Conservation (phyloP, 1,140 invertebrate genomes). For the Scaptomyza pallida region DNA sequence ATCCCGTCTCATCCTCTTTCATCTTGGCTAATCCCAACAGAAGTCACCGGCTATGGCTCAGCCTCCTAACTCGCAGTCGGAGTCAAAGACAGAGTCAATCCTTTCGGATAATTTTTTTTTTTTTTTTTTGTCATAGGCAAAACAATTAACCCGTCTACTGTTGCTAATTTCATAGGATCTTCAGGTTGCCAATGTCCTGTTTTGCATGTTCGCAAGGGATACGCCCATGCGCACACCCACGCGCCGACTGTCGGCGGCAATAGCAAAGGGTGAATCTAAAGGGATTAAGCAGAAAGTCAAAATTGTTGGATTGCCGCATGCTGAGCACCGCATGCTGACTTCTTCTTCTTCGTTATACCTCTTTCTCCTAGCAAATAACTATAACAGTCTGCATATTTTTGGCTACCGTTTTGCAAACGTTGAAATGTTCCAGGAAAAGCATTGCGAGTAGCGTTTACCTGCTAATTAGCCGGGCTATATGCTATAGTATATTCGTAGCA, state of each 20-base stretch:
- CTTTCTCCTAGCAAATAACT: background rate
- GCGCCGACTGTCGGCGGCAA: slow-evolving; percentile 53
- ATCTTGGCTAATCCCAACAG: slow-evolving; percentile 77
- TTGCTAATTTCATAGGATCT: slow-evolving; percentile 78
- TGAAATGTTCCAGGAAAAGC: slow-evolving; percentile 20
- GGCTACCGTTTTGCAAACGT: slow-evolving; percentile 34
- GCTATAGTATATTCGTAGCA: slow-evolving; percentile 46
- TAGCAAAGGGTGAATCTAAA: slow-evolving; percentile 37
- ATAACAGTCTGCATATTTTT: slow-evolving; percentile 15
- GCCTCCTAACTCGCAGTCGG: slow-evolving; percentile 32
- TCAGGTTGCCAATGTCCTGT: slow-evolving; percentile 34
- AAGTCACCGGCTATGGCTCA: slow-evolving; percentile 62
- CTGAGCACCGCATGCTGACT: slow-evolving; percentile 45
- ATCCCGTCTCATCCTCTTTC: slow-evolving; percentile 76
- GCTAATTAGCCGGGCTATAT: slow-evolving; percentile 67
- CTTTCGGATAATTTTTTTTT: slow-evolving; percentile 21
- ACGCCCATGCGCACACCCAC: slow-evolving; percentile 65
- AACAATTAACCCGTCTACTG: slow-evolving; percentile 80
- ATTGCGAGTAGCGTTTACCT: slow-evolving; percentile 28
- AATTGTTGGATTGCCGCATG: slow-evolving; percentile 42
- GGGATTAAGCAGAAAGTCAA: slow-evolving; percentile 51
- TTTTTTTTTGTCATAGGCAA: slow-evolving; percentile 23
- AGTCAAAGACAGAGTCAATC: slow-evolving; percentile 33
- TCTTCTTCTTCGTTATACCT: background rate
- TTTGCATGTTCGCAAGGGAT: slow-evolving; percentile 49